Percentiles rank a stretch among this genome's conserved stretches.
These are phyloP conservation scores for Pelagia noctiluca DNA, from an alignment of 30 jellyfish, hydroid and myxozoan species.

Conservation along the genomic window DNA sequence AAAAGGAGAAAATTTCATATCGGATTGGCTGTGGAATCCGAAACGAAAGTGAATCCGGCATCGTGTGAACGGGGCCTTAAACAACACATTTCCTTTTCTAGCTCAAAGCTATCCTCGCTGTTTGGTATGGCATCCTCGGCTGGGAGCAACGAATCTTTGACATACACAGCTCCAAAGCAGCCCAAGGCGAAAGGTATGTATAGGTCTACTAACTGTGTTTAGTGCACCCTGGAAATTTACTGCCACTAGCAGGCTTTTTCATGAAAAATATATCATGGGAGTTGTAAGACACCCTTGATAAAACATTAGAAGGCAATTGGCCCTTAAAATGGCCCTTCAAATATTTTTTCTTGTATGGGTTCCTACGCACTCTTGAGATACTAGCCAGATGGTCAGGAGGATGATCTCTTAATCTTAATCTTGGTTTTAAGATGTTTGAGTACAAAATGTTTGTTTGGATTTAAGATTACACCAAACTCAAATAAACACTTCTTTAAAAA, in stretches of 20 bases:
- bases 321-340: background rate
- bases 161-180: conserved; percentile 83
- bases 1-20: background rate
- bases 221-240: background rate
- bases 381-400: too few species aligned
- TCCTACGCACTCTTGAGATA: too few species aligned
- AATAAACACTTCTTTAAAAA: too few species aligned
- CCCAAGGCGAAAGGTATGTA: conserved; percentile 80
- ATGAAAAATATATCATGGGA: background rate
- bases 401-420: too few species aligned
- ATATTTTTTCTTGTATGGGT: background rate
- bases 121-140: conserved; percentile 74
- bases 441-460: too few species aligned
- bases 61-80: background rate
- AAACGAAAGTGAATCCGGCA: background rate
- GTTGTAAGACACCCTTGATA: background rate
- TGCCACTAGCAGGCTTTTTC: background rate
- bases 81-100: background rate
- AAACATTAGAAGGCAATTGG: background rate
- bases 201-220: too few species aligned
- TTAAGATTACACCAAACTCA: too few species aligned
- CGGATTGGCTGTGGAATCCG: too few species aligned
- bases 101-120: conserved; percentile 88
- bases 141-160: conserved; percentile 79
- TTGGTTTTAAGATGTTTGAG: too few species aligned